Conservation (phyloP, 2,797 vertebrate genomes). For the Spinus pinus region DNA sequence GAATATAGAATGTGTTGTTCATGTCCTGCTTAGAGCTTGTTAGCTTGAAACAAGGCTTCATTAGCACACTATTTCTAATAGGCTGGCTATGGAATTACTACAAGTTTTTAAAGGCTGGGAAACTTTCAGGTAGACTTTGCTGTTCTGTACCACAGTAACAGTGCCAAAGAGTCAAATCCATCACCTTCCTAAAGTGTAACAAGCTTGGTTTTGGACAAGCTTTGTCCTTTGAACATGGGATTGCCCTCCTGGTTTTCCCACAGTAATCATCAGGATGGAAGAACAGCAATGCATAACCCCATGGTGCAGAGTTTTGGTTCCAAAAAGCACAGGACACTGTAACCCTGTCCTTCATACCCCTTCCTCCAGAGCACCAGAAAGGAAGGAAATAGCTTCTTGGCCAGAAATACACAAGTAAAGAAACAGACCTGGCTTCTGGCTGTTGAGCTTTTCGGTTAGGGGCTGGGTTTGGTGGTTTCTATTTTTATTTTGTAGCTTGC, state of each 20-base stretch:
- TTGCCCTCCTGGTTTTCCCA: neutral
- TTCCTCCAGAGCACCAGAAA: neutral
- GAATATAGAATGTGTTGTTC: neutral
- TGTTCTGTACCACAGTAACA: neutral
- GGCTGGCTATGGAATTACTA: neutral
- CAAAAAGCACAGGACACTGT: neutral
- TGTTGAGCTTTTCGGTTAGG: neutral
- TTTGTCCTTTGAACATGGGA: neutral
- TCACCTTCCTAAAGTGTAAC: too few relatives aligned
- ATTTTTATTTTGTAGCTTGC: neutral
- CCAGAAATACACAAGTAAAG: neutral
- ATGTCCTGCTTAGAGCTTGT: neutral
- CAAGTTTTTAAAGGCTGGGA: neutral
- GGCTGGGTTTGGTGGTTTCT: neutral
- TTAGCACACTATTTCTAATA: neutral
- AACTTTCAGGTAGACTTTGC: neutral
- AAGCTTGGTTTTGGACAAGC: too few relatives aligned
- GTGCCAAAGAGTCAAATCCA: neutral
- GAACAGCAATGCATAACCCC: neutral
- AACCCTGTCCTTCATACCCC: neutral
- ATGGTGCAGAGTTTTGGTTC: neutral
- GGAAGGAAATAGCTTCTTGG: slow-evolving; percentile 36
- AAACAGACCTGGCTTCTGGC: neutral
- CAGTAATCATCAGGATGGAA: neutral
- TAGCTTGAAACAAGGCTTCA: neutral